These are phyloP conservation scores for Alca torda DNA, from an alignment of 2,797 vertebrate species.

Conservation along the genomic window DNA sequence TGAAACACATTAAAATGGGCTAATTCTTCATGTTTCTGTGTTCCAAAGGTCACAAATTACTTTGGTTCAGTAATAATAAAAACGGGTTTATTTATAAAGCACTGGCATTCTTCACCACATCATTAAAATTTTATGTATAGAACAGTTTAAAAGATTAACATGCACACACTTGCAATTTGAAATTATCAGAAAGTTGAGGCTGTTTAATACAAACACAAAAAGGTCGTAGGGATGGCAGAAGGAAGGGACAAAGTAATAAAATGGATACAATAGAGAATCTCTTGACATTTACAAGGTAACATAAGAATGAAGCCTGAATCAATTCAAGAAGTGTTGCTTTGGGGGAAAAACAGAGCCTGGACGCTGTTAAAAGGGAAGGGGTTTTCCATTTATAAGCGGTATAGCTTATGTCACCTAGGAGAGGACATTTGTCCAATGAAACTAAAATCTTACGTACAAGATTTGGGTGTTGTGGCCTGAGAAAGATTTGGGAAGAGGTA, in stretches of 20 bases:
- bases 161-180: background rate
- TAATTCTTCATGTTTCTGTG: rapidly evolving
- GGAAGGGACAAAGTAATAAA: background rate
- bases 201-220: background rate
- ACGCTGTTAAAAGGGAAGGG: background rate
- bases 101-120: rapidly evolving
- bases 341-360: background rate
- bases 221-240: background rate
- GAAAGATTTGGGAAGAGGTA: background rate
- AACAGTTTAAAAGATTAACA: background rate
- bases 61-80: background rate
- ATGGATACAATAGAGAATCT: background rate
- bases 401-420: background rate
- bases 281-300: constrained; percentile 12
- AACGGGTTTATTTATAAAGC: background rate
- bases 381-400: background rate
- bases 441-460: background rate
- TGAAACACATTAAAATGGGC: background rate
- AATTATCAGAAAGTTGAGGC: background rate
- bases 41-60: background rate
- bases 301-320: background rate
- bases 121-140: background rate
- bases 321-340: background rate
- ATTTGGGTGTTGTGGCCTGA: background rate
- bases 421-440: background rate